Evolutionary conservation across 2,888 invertebrate species (phyloP), one percentile per base, ranked within the genome.

Genomic region (Drosophila neutralis): DNA sequence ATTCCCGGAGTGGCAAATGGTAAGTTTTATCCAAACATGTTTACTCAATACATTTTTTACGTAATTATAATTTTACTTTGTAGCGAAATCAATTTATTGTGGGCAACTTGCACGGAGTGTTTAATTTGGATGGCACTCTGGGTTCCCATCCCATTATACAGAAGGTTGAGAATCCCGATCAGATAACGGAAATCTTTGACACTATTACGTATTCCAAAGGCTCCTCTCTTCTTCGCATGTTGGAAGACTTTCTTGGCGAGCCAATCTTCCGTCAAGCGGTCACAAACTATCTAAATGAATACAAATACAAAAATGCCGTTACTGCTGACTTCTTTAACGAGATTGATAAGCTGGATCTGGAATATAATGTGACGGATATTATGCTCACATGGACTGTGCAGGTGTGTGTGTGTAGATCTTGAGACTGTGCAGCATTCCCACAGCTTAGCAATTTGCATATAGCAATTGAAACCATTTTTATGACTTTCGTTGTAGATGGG

Each of bases 161-260:
- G 92, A 95, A 94, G 2, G 98, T 98, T 10, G 94, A 94, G 48
- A 97, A 97, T 80, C 98, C 98, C 0, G 96, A 97, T 92, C 96
- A 98, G 94, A 98, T 98, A 69, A 97, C 97, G 0, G 96, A 97
- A 83, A 96, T 98, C 71, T 98, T 98, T 91, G 98, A 98, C 91
- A 93, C 95, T 0, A 98, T 99, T 77, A 97, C 98, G 0, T 99
- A 99, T 90, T 95, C 95, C 82, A 98, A 98, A 96, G 98, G 98
- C 35, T 95, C 97, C 0, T 96, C 98, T 0, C 94, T 98, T 3
- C 94, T 98, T 52, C 94, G 98, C 60, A 98, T 98, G 98, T 92
- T 98, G 89, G 97, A 98, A 92, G 94, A 95, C 52, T 97, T 97
- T 78, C 94, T 98, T 68, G 91, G 90, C 0, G 93, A 94, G 58